Evolutionary conservation across 2,797 vertebrate species (phyloP).

Genomic region (Coregonus suidteri): DNA sequence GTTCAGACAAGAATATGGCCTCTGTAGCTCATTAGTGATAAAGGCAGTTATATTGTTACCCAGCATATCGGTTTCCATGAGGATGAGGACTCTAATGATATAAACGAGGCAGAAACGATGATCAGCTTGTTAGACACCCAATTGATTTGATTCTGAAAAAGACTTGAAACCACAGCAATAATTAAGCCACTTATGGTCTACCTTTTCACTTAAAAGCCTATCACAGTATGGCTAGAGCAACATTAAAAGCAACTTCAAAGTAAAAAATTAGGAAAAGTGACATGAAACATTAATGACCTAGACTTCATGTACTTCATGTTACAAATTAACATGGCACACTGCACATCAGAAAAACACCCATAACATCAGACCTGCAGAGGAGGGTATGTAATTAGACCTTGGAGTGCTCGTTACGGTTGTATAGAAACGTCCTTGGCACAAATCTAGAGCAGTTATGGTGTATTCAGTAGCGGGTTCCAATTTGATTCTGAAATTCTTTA

Average conservation of each 20-base stretch:
- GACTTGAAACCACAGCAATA: background rate
- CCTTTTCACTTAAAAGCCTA: background rate
- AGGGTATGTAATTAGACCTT: background rate
- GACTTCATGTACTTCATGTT: background rate
- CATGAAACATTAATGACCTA: slow-evolving; percentile 22
- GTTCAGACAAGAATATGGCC: too few relatives aligned
- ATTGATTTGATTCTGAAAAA: slow-evolving; percentile 6
- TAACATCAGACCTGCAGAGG: background rate
- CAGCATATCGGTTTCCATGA: too few relatives aligned
- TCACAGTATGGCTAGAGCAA: background rate
- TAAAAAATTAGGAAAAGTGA: slow-evolving; percentile 6
- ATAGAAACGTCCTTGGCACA: background rate
- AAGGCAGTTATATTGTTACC: too few relatives aligned
- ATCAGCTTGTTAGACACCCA: background rate
- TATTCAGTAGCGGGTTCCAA: too few relatives aligned
- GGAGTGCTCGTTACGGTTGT: background rate
- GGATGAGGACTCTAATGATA: too few relatives aligned
- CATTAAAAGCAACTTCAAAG: slow-evolving; percentile 30
- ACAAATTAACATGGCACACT: slow-evolving; percentile 1
- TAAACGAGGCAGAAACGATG: background rate
- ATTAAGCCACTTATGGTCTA: slow-evolving; percentile 9
- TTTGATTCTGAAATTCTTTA: too few relatives aligned
- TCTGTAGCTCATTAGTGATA: too few relatives aligned
- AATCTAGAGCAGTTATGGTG: background rate
- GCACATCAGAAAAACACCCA: background rate